A percentile compares a stretch with the other conserved stretches of the same genome.
These are phyloP conservation scores for Diorhabda elongata DNA, from an alignment of 1,140 invertebrate genomes.

Conservation along the genomic window DNA sequence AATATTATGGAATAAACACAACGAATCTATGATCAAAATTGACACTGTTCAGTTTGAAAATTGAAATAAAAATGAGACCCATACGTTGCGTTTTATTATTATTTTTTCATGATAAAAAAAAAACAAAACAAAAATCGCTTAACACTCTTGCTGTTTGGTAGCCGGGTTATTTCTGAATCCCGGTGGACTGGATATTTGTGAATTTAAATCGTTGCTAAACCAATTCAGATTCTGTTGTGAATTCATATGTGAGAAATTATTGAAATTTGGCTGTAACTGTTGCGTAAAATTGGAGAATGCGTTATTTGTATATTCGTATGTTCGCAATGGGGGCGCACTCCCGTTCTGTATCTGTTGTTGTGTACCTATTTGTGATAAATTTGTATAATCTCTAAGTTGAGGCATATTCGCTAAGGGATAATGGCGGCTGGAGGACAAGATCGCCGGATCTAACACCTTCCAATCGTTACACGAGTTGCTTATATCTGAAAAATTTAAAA, in stretches of 20 bases:
- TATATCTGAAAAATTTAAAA: constrained; percentile 45
- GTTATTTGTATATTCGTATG: constrained; percentile 39
- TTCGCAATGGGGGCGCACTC: constrained; percentile 27
- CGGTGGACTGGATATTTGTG: constrained; percentile 45
- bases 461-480: constrained; percentile 64
- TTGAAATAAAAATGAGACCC: constrained; percentile 28
- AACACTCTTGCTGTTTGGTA: constrained; percentile 46
- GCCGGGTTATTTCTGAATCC: constrained; percentile 43
- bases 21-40: no score
- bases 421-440: constrained; percentile 67
- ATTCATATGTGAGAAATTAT: constrained; percentile 34
- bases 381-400: constrained; percentile 31
- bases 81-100: constrained; percentile 17
- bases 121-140: constrained; percentile 6
- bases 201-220: constrained; percentile 39
- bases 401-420: constrained; percentile 47
- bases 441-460: constrained; percentile 82
- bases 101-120: background rate
- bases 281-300: constrained; percentile 38
- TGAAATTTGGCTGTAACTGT: constrained; percentile 37
- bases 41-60: constrained; percentile 11
- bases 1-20: no score
- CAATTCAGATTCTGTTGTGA: constrained; percentile 36
- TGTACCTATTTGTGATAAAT: constrained; percentile 20
- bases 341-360: constrained; percentile 39